phyloP scores from a whole-genome alignment of 2,888 invertebrate genomes.

The Mesoligia furuncula region DNA sequence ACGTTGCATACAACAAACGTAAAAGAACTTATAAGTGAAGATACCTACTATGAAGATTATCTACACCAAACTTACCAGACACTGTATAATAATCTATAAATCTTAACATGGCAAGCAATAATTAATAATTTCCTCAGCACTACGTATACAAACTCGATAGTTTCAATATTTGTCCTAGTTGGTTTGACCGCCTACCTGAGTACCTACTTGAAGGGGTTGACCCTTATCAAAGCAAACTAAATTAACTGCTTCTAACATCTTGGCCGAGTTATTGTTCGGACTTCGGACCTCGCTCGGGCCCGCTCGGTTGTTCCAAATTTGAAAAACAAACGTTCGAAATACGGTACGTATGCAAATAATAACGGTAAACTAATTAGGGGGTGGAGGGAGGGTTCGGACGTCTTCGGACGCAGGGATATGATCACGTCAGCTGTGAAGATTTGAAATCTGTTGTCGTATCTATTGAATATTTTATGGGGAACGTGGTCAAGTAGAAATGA shows the following conservation, averaged over 20 bases:
- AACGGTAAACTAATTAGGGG: constrained; percentile 77
- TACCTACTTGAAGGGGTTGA: constrained; percentile 79
- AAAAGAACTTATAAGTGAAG: not conserved
- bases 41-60: not conserved
- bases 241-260: constrained; percentile 89
- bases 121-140: constrained; percentile 69
- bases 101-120: constrained; percentile 64
- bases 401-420: constrained; percentile 38
- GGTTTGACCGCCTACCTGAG: constrained; percentile 84
- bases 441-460: constrained; percentile 36
- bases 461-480: constrained; percentile 35
- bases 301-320: constrained; percentile 80
- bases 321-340: constrained; percentile 85
- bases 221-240: constrained; percentile 89
- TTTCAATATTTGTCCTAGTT: constrained; percentile 83
- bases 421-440: constrained; percentile 41
- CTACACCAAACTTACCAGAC: not conserved
- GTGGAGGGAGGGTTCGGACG: constrained; percentile 36
- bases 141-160: constrained; percentile 73
- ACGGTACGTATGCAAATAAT: constrained; percentile 72
- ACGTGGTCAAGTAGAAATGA: constrained; percentile 4
- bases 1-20: no score
- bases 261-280: constrained; percentile 88
- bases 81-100: constrained; percentile 45
- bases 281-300: constrained; percentile 69